phyloP scores from a whole-genome alignment of 2,888 invertebrate species.

The Anoplius nigerrimus region DNA sequence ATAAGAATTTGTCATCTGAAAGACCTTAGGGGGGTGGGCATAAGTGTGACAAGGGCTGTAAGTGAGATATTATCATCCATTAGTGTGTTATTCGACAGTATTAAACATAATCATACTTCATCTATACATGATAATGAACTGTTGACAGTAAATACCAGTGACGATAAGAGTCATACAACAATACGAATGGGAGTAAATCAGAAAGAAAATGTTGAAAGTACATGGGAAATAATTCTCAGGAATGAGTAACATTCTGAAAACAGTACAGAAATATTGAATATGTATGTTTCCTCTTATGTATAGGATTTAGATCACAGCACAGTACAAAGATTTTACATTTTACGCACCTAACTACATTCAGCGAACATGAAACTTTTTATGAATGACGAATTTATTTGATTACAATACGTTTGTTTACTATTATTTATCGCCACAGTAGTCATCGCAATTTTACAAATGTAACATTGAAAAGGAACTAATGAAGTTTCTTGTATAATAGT shows the following conservation, averaged over 20 bases:
- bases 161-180: not conserved
- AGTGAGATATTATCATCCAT: constrained; percentile 50
- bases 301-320: constrained; percentile 47
- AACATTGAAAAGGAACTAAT: too few relatives aligned
- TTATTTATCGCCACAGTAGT: not conserved
- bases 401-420: not conserved
- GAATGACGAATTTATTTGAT: not conserved
- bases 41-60: constrained; percentile 74
- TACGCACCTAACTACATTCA: constrained; percentile 66
- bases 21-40: constrained; percentile 67
- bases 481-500: too few relatives aligned
- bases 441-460: too few relatives aligned
- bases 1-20: constrained; percentile 32
- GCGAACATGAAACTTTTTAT: constrained; percentile 26
- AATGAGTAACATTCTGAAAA: constrained; percentile 30
- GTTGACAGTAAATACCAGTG: too few relatives aligned
- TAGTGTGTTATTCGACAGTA: constrained; percentile 8
- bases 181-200: constrained; percentile 10
- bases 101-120: constrained; percentile 29
- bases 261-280: constrained; percentile 63
- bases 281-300: constrained; percentile 73
- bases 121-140: not conserved
- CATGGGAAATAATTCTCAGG: not conserved
- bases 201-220: constrained; percentile 34
- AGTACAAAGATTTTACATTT: constrained; percentile 51